phyloP scores from a whole-genome alignment of 2,113 vertebrate species.

The Neopipo cinnamomea region DNA sequence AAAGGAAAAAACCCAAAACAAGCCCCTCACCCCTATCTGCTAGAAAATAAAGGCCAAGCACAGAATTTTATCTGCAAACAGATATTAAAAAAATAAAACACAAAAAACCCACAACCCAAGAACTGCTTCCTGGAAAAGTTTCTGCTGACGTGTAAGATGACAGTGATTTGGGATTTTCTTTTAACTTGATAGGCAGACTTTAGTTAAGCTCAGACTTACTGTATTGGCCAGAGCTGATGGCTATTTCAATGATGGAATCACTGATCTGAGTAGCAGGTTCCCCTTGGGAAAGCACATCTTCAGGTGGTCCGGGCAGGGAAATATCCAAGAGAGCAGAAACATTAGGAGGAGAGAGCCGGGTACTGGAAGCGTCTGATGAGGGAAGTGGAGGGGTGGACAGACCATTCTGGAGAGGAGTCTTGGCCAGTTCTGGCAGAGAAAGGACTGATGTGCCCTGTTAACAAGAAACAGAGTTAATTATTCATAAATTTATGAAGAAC shows the following conservation, averaged over 20 bases:
- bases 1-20: background rate
- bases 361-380: conserved; percentile 74
- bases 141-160: background rate
- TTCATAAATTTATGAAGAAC: background rate
- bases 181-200: background rate
- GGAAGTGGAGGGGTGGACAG: conserved; percentile 72
- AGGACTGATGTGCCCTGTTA: conserved; percentile 70
- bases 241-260: conserved; percentile 97
- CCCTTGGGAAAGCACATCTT: conserved; percentile 90
- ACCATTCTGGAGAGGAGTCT: conserved; percentile 80
- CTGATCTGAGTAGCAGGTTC: conserved; percentile 93
- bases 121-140: background rate
- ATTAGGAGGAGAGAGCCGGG: conserved; percentile 90
- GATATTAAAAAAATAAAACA: background rate
- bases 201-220: conserved; percentile 66
- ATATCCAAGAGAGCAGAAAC: conserved; percentile 95
- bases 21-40: accelerated
- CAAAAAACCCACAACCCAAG: background rate
- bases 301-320: conserved; percentile 93
- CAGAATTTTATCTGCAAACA: background rate
- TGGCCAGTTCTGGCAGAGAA: conserved; percentile 72
- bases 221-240: conserved; percentile 95
- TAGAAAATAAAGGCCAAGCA: background rate
- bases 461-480: background rate
- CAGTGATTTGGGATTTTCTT: background rate